Evolutionary conservation across 2,888 invertebrate genomes (phyloP), one percentile per base, ranked within the genome.

Genomic region (Dasysyrphus albostriatus): DNA sequence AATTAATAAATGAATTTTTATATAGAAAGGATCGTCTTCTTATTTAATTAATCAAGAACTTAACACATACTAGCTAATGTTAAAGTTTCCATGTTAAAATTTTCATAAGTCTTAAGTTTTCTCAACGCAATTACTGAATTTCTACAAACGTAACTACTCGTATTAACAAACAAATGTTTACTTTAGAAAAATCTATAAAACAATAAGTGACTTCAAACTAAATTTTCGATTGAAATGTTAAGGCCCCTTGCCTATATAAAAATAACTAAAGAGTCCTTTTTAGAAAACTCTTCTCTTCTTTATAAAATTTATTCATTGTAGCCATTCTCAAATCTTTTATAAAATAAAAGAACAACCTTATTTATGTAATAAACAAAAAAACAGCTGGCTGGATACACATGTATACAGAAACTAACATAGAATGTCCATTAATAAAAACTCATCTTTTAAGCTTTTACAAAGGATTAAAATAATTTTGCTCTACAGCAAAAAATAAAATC

Each of bases 391-490:
- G 47, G 16, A 1, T 47, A 47, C n/a, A 24, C 24, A 24, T 32
- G 6, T 32, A 32, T 47, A 49, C 6, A 54, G 0, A 29, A 54
- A 54, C 14, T 54, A 54, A 14, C 3, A 54, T 32, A 44, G 47
- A 49, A 34, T 49, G 42, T 63, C 61, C 69, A 75, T 83, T 79
- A 70, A 83, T 74, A 79, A 79, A 56, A 63, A 32, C 12, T 59
- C 59, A 24, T 54, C 56, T 34, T 44, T 54, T n/a, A 7, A 49
- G 19, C 16, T 54, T 51, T 16, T 61, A 12, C 12, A 47, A 65
- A 67, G 58, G 67, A 67, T 74, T 67, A 49, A 67, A 63, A 54
- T 59, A 51, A 69, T 69, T 69, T 34, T 69, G 51, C 12, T 12
- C 12, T 44, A 47, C 37, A 47, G 72, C 29, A 4, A 54, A 24